phyloP scores from a whole-genome alignment of 53 echinoderm and acorn worm genomes.

The Glandiceps talaboti region DNA sequence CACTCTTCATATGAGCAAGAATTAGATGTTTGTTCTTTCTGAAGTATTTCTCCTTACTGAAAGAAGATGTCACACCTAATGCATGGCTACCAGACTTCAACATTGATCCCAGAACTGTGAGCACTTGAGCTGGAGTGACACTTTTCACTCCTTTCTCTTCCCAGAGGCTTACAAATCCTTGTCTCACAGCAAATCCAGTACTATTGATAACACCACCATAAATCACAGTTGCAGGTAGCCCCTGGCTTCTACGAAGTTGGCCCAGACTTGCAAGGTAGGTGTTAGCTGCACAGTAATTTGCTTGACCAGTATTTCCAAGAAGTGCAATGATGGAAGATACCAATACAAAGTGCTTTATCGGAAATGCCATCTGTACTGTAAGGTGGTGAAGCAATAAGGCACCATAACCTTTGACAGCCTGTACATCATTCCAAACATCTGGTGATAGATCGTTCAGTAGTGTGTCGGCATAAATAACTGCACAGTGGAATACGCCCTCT shows the following conservation, averaged over 20 bases:
- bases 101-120: constrained; percentile 81
- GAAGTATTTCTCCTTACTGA: constrained; percentile 58
- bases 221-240: constrained; percentile 81
- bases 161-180: constrained; percentile 76
- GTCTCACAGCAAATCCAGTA: constrained; percentile 69
- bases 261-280: constrained; percentile 62
- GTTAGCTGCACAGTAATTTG: constrained; percentile 82
- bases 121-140: constrained; percentile 78
- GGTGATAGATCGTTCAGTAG: constrained; percentile 21
- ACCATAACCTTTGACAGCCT: constrained; percentile 58
- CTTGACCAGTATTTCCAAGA: constrained; percentile 79
- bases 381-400: constrained; percentile 42
- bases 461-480: constrained; percentile 34
- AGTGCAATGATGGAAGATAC: constrained; percentile 38
- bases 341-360: constrained; percentile 30
- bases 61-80: constrained; percentile 66
- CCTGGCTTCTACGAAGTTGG: constrained; percentile 58
- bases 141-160: constrained; percentile 78
- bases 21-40: constrained; percentile 64
- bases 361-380: constrained; percentile 26
- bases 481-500: constrained; percentile 44
- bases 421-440: constrained; percentile 33
- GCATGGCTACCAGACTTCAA: constrained; percentile 73
- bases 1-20: constrained; percentile 72
- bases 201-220: constrained; percentile 89